Evolutionary conservation across 2,888 invertebrate genomes (phyloP), one percentile per base, ranked within the genome.

Genomic region (Agrotis segetum): DNA sequence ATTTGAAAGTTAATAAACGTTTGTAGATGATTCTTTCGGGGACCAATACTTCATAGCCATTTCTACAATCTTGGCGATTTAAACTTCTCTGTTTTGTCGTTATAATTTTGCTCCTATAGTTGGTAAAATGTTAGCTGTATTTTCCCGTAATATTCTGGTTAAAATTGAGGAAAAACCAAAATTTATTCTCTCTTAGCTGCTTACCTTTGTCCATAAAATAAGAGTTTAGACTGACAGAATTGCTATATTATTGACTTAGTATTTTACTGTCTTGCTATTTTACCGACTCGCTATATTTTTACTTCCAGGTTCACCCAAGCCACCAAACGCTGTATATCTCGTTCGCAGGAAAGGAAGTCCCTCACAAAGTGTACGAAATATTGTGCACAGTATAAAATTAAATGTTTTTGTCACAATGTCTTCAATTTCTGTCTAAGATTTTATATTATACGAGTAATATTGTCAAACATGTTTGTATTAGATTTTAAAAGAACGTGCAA

Each of bases 271-370:
- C 16, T 7, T n/a, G 7, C 29, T 40, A 2, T 4, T 55, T 14
- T n/a, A 16, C 11, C 60, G 3, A 40, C 4, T 47, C 16, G 1
- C 21, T 24, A 29, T 46, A n/a, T n/a, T n/a, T 53, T 13, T 55
- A 16, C 7, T 80, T 92, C 50, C 92, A 96, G 95, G 88, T 95
- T 17, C 96, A 96, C 55, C 93, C 92, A 0, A 94, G 93, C 74
- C 96, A 95, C 89, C 91, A 90, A 68, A 83, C 73, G 1, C 79
- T 95, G 91, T 96, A 96, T 79, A 88, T 96, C 2, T 92, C 95
- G 0, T 96, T 93, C 70, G 92, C 86, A 1, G 96, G 96, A 21
- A 87, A 92, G 49, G 96, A 96, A 84, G 52, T 94, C 13, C 82
- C 92, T 1, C 93, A 95, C 83, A 90, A 88, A 50, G 65, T 53